Conservation (phyloP, 2,888 invertebrate species). For the Heliothis peltigera region DNA sequence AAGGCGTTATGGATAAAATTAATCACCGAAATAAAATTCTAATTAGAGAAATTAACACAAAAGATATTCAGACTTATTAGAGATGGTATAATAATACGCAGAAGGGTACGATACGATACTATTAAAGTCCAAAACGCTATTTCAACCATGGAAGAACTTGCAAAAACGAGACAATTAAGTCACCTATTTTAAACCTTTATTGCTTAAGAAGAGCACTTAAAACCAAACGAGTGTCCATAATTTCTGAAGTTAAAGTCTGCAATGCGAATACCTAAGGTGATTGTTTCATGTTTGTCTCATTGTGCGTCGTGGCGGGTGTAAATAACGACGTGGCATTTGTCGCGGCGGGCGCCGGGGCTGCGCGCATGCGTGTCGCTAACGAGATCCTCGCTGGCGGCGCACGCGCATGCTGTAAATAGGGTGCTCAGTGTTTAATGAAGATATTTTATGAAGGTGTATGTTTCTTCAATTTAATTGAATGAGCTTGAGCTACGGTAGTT, state of each 20-base stretch:
- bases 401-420: conserved; percentile 46
- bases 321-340: conserved; percentile 70
- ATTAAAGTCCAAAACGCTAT: not conserved
- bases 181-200: conserved; percentile 41
- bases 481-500: not conserved
- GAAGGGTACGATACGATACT: no score
- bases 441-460: conserved; percentile 16
- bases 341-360: conserved; percentile 63
- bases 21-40: no score
- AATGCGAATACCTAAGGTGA: conserved; percentile 52
- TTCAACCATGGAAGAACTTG: not conserved
- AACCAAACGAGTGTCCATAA: conserved; percentile 30
- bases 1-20: no score
- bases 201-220: conserved; percentile 26
- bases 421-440: conserved; percentile 50
- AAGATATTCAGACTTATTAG: not conserved
- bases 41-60: no score
- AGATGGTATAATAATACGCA: not conserved
- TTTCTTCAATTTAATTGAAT: conserved; percentile 24
- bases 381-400: conserved; percentile 49
- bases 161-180: not conserved
- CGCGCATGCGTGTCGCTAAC: conserved; percentile 61
- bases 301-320: conserved; percentile 63
- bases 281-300: conserved; percentile 55
- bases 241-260: conserved; percentile 43